Evolutionary conservation across 2,113 vertebrate species (phyloP).

Genomic region (Falcunculus frontatus): DNA sequence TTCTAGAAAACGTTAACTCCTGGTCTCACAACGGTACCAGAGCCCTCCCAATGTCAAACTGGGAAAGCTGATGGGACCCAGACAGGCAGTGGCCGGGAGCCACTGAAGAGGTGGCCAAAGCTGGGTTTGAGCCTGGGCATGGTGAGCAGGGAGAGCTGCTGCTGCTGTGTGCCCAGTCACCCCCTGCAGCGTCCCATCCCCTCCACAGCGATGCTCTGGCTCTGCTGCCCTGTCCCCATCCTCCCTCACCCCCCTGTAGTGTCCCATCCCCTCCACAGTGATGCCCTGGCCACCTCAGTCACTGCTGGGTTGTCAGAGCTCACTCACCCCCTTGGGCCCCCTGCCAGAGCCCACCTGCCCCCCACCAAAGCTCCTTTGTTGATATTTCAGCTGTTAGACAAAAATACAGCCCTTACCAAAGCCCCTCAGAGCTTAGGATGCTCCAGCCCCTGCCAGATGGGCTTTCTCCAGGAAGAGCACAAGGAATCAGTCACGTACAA

Average conservation of each 20-base stretch:
- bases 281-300: neutral
- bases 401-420: neutral
- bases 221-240: neutral
- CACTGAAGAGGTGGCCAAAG: rapidly evolving
- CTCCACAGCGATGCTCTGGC: neutral
- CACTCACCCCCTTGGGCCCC: rapidly evolving
- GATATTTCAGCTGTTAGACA: neutral
- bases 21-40: neutral
- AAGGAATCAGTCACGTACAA: neutral
- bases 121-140: neutral
- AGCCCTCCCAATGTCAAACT: neutral
- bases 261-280: neutral
- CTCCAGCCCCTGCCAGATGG: neutral
- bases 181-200: neutral
- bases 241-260: neutral
- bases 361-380: neutral
- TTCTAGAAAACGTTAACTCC: neutral
- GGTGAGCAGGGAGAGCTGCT: neutral
- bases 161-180: neutral
- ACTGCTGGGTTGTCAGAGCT: rapidly evolving
- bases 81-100: neutral
- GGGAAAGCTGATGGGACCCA: neutral
- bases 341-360: neutral
- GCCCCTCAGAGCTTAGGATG: rapidly evolving
- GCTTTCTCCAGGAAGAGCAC: neutral